Conservation (phyloP, 2,888 invertebrate species). For the Cephus pulcher region DNA sequence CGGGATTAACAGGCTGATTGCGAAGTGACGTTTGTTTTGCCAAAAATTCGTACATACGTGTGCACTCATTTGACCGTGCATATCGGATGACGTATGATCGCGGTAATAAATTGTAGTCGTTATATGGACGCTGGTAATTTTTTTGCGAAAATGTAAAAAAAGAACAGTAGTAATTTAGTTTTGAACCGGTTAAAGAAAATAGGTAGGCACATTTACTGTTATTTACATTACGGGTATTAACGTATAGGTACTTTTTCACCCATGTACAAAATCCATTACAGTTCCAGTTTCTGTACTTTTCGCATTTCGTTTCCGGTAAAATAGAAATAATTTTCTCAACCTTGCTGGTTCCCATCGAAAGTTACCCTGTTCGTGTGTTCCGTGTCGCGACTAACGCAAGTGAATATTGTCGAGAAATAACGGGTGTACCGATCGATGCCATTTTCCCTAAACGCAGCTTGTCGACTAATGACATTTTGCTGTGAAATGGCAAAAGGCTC, state of each 20-base stretch:
- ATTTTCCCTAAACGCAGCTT: neutral
- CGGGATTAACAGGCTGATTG: neutral
- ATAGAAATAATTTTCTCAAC: neutral
- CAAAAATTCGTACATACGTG: neutral
- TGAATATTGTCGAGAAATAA: neutral
- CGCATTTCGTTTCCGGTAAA: neutral
- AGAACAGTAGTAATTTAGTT: neutral
- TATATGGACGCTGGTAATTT: neutral
- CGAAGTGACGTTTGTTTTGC: neutral
- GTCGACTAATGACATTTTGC: slow-evolving; percentile 16
- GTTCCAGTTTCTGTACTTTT: neutral
- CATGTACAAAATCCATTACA: neutral
- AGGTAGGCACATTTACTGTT: neutral
- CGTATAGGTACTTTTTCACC: neutral
- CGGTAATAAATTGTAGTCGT: neutral
- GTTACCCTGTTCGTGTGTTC: neutral
- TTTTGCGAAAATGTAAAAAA: neutral
- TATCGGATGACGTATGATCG: neutral
- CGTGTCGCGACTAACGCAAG: neutral
- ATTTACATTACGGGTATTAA: neutral
- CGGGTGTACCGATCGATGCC: neutral
- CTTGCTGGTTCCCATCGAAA: neutral
- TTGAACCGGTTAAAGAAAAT: neutral
- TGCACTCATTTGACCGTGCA: neutral
- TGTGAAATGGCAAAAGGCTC: slow-evolving; percentile 15